Percentiles rank a stretch among this genome's conserved stretches.
These are phyloP conservation scores for Aspiorhynchus laticeps DNA, from an alignment of 2,113 vertebrate genomes.

Conservation along the genomic window DNA sequence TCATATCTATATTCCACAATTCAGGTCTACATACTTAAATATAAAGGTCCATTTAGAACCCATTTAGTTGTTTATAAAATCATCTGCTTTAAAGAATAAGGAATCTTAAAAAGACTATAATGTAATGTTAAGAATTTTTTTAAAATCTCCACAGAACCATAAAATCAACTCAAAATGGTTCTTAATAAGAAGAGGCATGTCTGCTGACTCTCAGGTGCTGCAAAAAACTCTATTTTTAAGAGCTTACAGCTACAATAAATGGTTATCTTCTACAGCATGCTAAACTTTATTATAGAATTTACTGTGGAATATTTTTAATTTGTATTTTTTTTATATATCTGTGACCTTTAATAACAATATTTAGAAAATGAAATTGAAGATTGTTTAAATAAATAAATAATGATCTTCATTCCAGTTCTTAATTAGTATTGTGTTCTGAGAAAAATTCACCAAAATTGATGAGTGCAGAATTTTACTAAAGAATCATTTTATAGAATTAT, in stretches of 20 bases:
- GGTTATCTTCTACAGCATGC: background rate
- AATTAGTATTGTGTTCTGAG: too few species aligned
- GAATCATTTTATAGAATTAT: background rate
- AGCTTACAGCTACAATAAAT: background rate
- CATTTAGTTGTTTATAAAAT: background rate
- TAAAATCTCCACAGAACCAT: constrained; percentile 7
- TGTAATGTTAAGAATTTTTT: background rate
- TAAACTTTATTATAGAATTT: background rate
- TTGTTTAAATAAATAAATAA: too few species aligned
- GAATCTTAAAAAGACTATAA: background rate
- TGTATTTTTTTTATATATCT: background rate
- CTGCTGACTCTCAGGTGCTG: constrained; percentile 6
- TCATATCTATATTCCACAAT: background rate
- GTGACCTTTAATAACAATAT: too few species aligned
- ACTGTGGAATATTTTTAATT: too few species aligned
- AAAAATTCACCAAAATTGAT: too few species aligned
- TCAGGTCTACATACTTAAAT: background rate
- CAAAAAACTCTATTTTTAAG: background rate
- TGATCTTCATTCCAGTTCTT: too few species aligned
- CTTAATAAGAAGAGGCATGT: background rate
- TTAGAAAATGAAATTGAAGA: too few species aligned
- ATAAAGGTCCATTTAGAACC: background rate
- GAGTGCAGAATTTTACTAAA: background rate
- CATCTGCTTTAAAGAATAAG: background rate
- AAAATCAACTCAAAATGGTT: constrained; percentile 25